Conservation (phyloP, 1,140 invertebrate species). For the Grapholita molesta region DNA sequence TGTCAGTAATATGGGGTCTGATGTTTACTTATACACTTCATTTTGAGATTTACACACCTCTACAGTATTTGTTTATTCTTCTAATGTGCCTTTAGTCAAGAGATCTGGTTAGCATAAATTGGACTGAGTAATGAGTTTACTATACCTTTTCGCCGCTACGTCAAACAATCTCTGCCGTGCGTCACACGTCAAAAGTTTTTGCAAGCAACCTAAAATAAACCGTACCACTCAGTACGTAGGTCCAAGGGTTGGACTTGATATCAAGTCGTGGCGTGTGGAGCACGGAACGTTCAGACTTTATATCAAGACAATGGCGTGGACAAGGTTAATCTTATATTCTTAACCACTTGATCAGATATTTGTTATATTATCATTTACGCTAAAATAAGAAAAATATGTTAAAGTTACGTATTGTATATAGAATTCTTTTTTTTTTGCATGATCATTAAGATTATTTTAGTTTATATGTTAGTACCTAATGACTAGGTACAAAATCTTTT, state of each 20-base stretch:
- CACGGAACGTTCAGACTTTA: too few relatives aligned
- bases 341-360: not conserved
- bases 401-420: not conserved
- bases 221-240: too few relatives aligned
- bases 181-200: too few relatives aligned
- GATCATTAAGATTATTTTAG: not conserved
- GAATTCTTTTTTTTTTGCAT: not conserved
- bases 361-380: not conserved
- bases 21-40: not conserved
- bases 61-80: slow-evolving; percentile 13
- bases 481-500: not conserved
- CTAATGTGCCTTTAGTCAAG: slow-evolving; percentile 7
- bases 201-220: too few relatives aligned
- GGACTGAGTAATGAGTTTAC: not conserved
- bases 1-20: not conserved
- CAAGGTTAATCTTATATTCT: not conserved
- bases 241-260: too few relatives aligned
- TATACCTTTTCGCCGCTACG: too few relatives aligned
- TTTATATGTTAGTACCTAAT: not conserved
- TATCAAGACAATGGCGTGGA: too few relatives aligned
- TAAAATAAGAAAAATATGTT: not conserved
- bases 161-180: too few relatives aligned
- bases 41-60: not conserved
- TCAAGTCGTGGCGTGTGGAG: too few relatives aligned
- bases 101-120: not conserved